phyloP scores from a whole-genome alignment of 2,888 invertebrate species.

The Mythimna loreyi region DNA sequence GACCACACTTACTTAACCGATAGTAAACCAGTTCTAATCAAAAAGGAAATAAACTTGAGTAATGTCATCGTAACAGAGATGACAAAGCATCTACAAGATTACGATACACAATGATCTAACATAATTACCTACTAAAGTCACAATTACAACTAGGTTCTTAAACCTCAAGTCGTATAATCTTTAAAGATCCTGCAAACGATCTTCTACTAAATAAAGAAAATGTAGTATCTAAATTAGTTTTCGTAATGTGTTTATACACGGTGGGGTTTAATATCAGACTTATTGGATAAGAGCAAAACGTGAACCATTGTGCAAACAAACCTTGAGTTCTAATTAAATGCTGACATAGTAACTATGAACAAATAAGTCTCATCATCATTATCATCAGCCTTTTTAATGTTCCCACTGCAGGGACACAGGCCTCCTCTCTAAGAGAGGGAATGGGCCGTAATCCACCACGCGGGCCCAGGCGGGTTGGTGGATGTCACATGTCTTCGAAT shows the following conservation, averaged over 20 bases:
- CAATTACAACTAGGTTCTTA: slow-evolving; percentile 30
- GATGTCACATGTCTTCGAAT: no score
- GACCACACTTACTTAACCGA: not conserved
- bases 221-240: slow-evolving; percentile 39
- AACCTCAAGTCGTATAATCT: slow-evolving; percentile 45
- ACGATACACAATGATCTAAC: slow-evolving; percentile 18
- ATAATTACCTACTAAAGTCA: slow-evolving; percentile 38
- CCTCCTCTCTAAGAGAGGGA: no score
- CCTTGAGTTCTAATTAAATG: slow-evolving; percentile 18
- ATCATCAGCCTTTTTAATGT: no score
- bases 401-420: no score
- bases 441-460: no score
- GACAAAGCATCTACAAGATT: slow-evolving; percentile 32
- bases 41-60: slow-evolving; percentile 8
- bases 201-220: slow-evolving; percentile 39
- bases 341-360: not conserved
- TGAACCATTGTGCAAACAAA: slow-evolving; percentile 13
- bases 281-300: slow-evolving; percentile 8
- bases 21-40: not conserved
- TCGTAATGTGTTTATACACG: slow-evolving; percentile 4
- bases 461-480: no score
- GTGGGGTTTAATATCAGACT: slow-evolving; percentile 26
- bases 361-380: no score
- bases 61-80: slow-evolving; percentile 16
- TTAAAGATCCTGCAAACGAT: slow-evolving; percentile 41